Evolutionary conservation across 2,888 invertebrate species (phyloP).

Genomic region (Leucophenga montana): DNA sequence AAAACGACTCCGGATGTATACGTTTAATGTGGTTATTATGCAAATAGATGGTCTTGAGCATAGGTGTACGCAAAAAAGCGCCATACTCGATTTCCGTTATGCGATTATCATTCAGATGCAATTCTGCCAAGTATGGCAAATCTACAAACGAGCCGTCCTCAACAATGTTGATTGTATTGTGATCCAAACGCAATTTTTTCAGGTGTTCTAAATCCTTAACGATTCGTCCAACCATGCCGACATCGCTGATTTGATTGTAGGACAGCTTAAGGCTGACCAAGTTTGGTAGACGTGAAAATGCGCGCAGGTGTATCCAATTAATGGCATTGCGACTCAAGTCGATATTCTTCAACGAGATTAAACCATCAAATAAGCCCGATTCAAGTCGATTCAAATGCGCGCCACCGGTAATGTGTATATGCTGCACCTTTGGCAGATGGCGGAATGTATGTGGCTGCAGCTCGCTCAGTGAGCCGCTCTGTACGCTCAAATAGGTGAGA

Average conservation of each 20-base stretch:
- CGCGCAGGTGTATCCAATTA: slow-evolving; percentile 84
- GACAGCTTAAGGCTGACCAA: slow-evolving; percentile 81
- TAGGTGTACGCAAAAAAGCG: slow-evolving; percentile 86
- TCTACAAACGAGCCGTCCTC: slow-evolving; percentile 87
- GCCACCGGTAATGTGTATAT: slow-evolving; percentile 83
- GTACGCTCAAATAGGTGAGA: slow-evolving; percentile 82
- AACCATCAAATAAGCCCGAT: slow-evolving; percentile 81
- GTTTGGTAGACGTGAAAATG: slow-evolving; percentile 80
- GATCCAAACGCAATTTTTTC: slow-evolving; percentile 80
- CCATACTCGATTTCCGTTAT: slow-evolving; percentile 85
- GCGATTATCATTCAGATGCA: slow-evolving; percentile 82
- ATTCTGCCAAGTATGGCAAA: slow-evolving; percentile 79
- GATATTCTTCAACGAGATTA: slow-evolving; percentile 80
- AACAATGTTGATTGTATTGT: slow-evolving; percentile 82
- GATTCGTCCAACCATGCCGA: slow-evolving; percentile 86
- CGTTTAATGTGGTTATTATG: slow-evolving; percentile 84
- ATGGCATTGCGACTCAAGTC: slow-evolving; percentile 86
- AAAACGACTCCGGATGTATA: slow-evolving; percentile 87
- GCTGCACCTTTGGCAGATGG: slow-evolving; percentile 82
- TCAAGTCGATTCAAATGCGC: slow-evolving; percentile 80
- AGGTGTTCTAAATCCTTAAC: slow-evolving; percentile 84
- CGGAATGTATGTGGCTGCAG: slow-evolving; percentile 81
- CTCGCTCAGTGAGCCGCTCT: slow-evolving; percentile 80
- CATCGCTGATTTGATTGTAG: slow-evolving; percentile 84
- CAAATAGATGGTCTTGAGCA: slow-evolving; percentile 81